A percentile compares a stretch with the other conserved stretches of the same genome.
Evolutionary conservation across 2,888 invertebrate species (phyloP).

Genomic region (Microctonus aethiopoides): DNA sequence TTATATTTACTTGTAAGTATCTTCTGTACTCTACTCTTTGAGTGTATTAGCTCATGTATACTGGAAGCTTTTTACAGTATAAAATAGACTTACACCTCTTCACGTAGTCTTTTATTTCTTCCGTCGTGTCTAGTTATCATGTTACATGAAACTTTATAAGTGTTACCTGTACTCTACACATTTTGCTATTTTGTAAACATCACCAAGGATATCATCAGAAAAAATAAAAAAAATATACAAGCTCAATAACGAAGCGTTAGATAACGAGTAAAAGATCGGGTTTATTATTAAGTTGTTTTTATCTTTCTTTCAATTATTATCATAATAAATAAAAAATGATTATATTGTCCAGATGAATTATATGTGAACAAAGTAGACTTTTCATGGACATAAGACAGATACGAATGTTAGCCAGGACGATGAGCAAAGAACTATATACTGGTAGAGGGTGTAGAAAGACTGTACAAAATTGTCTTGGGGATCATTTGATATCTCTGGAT

Average conservation of each 20-base stretch:
- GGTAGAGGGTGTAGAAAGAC: slow-evolving; percentile 35
- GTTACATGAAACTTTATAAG: slow-evolving; percentile 5
- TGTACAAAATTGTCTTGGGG: slow-evolving; percentile 51
- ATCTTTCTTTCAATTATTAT: no score
- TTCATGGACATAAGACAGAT: slow-evolving; percentile 16
- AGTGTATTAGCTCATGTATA: slow-evolving; percentile 25
- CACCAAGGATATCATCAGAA: neutral
- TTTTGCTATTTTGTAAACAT: neutral
- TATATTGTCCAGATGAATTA: neutral
- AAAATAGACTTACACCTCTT: slow-evolving; percentile 1
- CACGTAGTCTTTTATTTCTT: neutral
- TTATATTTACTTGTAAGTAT: slow-evolving; percentile 28
- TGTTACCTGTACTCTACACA: neutral
- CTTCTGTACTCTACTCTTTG: neutral
- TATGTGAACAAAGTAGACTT: neutral
- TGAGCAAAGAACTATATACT: slow-evolving; percentile 20
- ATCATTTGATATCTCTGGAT: slow-evolving; percentile 57
- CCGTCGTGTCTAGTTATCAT: slow-evolving; percentile 5
- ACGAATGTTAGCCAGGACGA: slow-evolving; percentile 14
- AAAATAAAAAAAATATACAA: no score
- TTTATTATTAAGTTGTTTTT: no score
- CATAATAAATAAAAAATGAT: neutral
- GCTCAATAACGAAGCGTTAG: no score
- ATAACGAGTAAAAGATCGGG: neutral
- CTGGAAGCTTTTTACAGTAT: slow-evolving; percentile 6